Percentiles rank a stretch among this genome's conserved stretches.
Conservation (phyloP, 2,888 invertebrate genomes). For the Nymphalis polychloros region DNA sequence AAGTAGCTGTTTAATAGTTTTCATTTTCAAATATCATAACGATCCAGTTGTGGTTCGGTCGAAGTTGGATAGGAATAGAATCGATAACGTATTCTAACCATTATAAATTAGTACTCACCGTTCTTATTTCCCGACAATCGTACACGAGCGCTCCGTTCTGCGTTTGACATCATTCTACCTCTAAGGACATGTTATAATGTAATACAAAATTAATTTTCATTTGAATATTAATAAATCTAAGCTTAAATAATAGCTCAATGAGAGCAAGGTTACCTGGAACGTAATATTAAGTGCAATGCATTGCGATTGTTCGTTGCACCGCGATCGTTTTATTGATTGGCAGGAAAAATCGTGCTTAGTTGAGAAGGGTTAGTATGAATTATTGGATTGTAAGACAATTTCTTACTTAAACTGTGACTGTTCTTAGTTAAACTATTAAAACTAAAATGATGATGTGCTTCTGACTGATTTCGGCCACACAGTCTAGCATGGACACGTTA, state of each 20-base stretch:
- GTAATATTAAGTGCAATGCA: slow-evolving; percentile 32
- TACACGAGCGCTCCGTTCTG: no score
- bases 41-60: no score
- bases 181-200: neutral
- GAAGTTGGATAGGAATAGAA: no score
- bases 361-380: slow-evolving; percentile 45
- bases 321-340: slow-evolving; percentile 73
- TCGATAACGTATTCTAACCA: no score
- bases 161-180: neutral
- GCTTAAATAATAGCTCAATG: slow-evolving; percentile 32
- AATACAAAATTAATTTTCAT: slow-evolving; percentile 3
- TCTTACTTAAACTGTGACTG: no score
- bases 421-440: no score
- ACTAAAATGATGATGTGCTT: no score
- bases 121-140: no score
- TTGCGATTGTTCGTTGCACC: slow-evolving; percentile 62
- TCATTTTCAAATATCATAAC: no score
- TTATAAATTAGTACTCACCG: no score
- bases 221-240: slow-evolving; percentile 25
- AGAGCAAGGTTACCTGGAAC: slow-evolving; percentile 36
- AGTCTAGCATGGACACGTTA: no score
- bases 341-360: slow-evolving; percentile 73
- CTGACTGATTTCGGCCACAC: neutral
- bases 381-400: neutral
- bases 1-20: no score